phyloP scores from a whole-genome alignment of 2,888 invertebrate species.

The Punctoribates punctum region DNA sequence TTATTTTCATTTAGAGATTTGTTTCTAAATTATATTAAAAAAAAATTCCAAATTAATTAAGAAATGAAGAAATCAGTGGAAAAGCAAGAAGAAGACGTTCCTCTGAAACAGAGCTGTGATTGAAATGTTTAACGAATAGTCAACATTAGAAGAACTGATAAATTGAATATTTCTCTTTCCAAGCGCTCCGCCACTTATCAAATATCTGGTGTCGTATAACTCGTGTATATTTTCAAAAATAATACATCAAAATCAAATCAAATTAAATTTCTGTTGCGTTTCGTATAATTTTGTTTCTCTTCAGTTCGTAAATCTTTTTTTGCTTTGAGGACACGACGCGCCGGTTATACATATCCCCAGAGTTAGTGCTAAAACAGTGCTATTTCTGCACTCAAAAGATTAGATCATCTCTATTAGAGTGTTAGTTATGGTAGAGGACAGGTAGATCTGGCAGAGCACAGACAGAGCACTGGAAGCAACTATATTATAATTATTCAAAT shows the following conservation, averaged over 20 bases:
- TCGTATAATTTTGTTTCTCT: neutral
- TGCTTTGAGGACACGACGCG: neutral
- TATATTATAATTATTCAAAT: neutral
- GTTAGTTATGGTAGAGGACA: neutral
- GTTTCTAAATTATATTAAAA: neutral
- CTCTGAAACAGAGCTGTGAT: neutral
- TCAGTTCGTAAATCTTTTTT: constrained; percentile 16
- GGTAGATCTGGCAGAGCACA: too few species aligned
- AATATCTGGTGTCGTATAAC: constrained; percentile 16
- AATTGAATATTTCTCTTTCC: neutral
- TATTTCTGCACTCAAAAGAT: constrained; percentile 1
- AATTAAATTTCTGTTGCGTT: constrained; percentile 13
- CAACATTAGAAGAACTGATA: neutral
- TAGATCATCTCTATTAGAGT: constrained; percentile 16
- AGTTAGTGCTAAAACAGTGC: neutral
- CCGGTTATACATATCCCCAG: neutral
- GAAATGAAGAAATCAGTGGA: constrained; percentile 14
- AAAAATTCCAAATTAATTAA: constrained; percentile 3
- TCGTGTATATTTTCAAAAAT: constrained; percentile 20
- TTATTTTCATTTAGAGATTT: neutral
- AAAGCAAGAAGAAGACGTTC: neutral
- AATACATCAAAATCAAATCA: constrained; percentile 33
- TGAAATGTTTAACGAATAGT: constrained; percentile 21
- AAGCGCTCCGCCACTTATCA: constrained; percentile 16
- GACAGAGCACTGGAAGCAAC: neutral